Evolutionary conservation across 2,797 vertebrate genomes (phyloP), one percentile per base, ranked within the genome.

Genomic region (Perodicticus potto): DNA sequence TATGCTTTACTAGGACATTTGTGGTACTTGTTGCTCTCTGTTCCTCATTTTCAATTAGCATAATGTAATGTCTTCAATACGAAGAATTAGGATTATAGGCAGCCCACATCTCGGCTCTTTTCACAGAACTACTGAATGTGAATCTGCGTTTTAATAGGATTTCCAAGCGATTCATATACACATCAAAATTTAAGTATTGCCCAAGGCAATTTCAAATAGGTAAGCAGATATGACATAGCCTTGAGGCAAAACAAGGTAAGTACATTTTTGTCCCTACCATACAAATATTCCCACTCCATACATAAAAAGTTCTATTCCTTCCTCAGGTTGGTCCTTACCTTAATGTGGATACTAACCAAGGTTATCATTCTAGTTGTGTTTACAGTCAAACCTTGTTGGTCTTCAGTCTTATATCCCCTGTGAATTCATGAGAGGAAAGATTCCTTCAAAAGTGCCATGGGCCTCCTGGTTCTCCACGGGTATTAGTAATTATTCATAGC

Each of bases 21-120:
- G 45, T 10, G 27, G 14, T 72, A 25, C 73, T 63, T 74, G 23
- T 67, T 59, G 88, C 5, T 45, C 72, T 22, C 5, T 19, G 8
- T 67, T 65, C 19, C 17, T 6, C 29, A 92, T 67, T 67, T 91
- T 85, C 43, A 78, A 53, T 88, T 76, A 93, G 13, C 19, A 69
- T 22, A 83, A 86, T 70, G 27, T 57, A 17, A 40, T 40, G 40
- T 40, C 40, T 81, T 91, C 19, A n/a, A n/a, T n/a, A 2, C 57
- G 88, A 84, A 74, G 53, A 16, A 49, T 80, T 81, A 73, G 84
- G 40, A 57, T 87, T 11, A 95, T 85, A 85, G 67, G 77, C 45
- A 85, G 37, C 13, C n/a, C 34, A 37, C 2, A 78, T 61, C 17
- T n/a, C 37, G 27, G 14, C 55, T 72, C 5, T 23, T 19, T 55